Evolutionary conservation across 2,113 vertebrate genomes (phyloP).

Genomic region (Megaceryle maxima): DNA sequence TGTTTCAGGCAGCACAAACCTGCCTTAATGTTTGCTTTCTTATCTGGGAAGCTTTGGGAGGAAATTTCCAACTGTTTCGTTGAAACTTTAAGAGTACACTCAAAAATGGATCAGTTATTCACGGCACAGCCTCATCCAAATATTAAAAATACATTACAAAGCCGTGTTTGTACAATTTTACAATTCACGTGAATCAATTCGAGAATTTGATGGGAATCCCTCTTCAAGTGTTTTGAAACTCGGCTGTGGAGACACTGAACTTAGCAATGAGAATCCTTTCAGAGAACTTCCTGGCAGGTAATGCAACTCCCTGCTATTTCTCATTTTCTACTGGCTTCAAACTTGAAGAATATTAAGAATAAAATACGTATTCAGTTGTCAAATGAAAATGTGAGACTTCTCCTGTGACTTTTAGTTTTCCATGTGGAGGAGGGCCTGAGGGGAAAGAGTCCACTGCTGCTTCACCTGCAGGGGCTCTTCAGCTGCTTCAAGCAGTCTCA

Average conservation of each 20-base stretch:
- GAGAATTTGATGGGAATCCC: neutral
- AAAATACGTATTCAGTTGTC: neutral
- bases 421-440: neutral
- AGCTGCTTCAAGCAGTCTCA: neutral
- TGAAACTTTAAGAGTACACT: neutral
- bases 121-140: neutral
- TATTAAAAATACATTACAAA: neutral
- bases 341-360: neutral
- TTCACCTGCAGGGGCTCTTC: neutral
- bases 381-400: neutral
- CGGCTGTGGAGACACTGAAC: neutral
- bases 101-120: neutral
- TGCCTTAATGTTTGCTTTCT: neutral
- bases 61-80: neutral
- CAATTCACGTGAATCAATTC: neutral
- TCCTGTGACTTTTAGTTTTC: neutral
- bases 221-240: neutral
- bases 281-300: neutral
- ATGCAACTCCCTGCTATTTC: neutral
- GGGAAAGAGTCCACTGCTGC: neutral
- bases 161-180: neutral
- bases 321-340: neutral
- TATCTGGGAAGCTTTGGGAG: neutral
- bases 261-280: neutral
- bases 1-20: neutral